Percentiles rank a stretch among this genome's conserved stretches.
Conservation (phyloP, 2,888 invertebrate genomes). For the Melanostoma scalare region DNA sequence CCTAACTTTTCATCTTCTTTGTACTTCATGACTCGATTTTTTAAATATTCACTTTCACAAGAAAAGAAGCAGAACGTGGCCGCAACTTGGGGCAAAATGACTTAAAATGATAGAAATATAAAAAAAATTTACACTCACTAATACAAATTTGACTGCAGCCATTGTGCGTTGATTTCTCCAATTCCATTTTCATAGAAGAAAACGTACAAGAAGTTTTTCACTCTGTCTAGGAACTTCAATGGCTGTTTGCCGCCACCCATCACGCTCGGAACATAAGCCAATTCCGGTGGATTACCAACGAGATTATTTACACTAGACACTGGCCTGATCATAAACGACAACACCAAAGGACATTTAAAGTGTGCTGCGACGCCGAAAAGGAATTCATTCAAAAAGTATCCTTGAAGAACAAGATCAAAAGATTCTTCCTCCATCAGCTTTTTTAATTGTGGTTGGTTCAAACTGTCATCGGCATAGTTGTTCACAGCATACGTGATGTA, state of each 20-base stretch:
- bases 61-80: no score
- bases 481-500: background rate
- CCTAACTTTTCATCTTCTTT: no score
- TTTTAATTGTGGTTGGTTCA: conserved; percentile 47
- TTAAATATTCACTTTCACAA: no score
- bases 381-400: conserved; percentile 68
- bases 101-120: no score
- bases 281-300: conserved; percentile 77
- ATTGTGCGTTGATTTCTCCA: background rate
- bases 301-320: conserved; percentile 73
- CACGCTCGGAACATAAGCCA: conserved; percentile 76
- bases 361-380: conserved; percentile 76
- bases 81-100: no score
- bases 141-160: conserved; percentile 5
- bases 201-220: conserved; percentile 72
- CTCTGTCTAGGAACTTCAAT: conserved; percentile 76
- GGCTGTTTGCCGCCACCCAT: conserved; percentile 43
- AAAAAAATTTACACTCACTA: conserved; percentile 3
- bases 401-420: conserved; percentile 73
- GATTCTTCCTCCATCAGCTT: conserved; percentile 63
- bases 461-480: conserved; percentile 18
- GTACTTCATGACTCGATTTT: no score
- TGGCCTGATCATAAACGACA: conserved; percentile 75
- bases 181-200: background rate
- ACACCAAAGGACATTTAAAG: conserved; percentile 78